Base-by-base conservation (phyloP, 1,140 invertebrate genomes). In the Brachionus manjavacas region DNA sequence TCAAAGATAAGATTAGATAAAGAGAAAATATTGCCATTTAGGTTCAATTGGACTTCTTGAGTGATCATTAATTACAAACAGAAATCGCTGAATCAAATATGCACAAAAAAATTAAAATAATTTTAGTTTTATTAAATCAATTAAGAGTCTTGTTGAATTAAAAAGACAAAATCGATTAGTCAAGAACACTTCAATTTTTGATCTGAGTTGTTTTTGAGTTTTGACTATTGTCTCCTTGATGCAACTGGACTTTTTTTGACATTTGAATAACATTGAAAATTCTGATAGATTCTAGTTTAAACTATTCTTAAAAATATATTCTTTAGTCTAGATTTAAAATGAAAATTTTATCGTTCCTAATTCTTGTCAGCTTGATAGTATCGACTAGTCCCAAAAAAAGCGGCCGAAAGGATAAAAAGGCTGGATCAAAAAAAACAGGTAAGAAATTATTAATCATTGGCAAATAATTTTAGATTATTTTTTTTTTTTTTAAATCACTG, bases 11-110 rank as follows among this genome's bases (percentile, higher is more conserved):
- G 68, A 72, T 72, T 39, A 72, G 35, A 39, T 41, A 72, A 72
- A 72, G 16, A 20, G 16, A 31, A 31, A 39, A 68, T 68, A 31
- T 28, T 39, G 25, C 66, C 31, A 31, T 72, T 41, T 72, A 41
- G 16, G 52, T 60, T 60, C 20, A 60, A 60, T 60, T 60, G 52
- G 52, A 60, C 52, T 70, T 28, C 31, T 39, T 41, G 35, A 72
- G 68, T 41, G 68, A 72, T 72, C 68, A 72, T 72, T 72, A 72
- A 72, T 72, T 72, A 72, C 35, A 72, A 72, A 72, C 68, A 39
- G 35, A 72, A 72, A 16, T 41, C 3, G 16, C 16, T 35, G 20
- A 20, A 20, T 41, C 31, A 41, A 68, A 68, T 31, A 68, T 31
- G 28, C 23, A 31, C 20, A 68, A 68, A 7, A 68, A 68, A 39